A percentile compares a stretch with the other conserved stretches of the same genome.
phyloP scores from a whole-genome alignment of 2,888 invertebrate genomes.

The Oscheius sp. region DNA sequence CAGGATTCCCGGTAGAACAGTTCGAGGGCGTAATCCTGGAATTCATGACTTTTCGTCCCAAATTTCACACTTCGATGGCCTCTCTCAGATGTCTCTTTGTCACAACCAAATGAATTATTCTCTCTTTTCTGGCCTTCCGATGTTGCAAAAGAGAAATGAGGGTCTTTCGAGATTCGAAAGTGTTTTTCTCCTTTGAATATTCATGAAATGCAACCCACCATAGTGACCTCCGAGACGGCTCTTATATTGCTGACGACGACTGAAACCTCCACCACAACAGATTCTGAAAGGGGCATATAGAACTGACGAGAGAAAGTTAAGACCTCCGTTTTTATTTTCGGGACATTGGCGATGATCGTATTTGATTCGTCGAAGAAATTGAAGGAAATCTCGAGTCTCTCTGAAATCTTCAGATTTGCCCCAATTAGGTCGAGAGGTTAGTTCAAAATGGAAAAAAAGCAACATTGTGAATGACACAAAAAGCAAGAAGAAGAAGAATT shows the following conservation, averaged over 20 bases:
- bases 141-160: too few species aligned
- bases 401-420: constrained; percentile 30
- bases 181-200: background rate
- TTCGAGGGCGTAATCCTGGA: constrained; percentile 66
- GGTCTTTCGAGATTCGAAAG: background rate
- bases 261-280: constrained; percentile 61
- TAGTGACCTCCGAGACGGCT: constrained; percentile 68
- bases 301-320: background rate
- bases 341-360: constrained; percentile 68
- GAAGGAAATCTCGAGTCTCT: constrained; percentile 63
- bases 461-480: constrained; percentile 5
- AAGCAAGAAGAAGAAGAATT: constrained; percentile 24
- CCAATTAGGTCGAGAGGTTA: background rate
- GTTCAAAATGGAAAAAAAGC: constrained; percentile 22
- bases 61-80: background rate
- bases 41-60: constrained; percentile 15
- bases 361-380: constrained; percentile 59
- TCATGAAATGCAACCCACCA: constrained; percentile 43
- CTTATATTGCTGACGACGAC: constrained; percentile 67
- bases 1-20: constrained; percentile 68
- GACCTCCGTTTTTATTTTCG: constrained; percentile 57
- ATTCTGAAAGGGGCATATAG: constrained; percentile 38
- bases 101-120: background rate
- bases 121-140: too few species aligned
- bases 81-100: background rate